These are phyloP conservation scores for Sarcophaga bullata DNA, from an alignment of 1,140 invertebrate species.

Conservation along the genomic window DNA sequence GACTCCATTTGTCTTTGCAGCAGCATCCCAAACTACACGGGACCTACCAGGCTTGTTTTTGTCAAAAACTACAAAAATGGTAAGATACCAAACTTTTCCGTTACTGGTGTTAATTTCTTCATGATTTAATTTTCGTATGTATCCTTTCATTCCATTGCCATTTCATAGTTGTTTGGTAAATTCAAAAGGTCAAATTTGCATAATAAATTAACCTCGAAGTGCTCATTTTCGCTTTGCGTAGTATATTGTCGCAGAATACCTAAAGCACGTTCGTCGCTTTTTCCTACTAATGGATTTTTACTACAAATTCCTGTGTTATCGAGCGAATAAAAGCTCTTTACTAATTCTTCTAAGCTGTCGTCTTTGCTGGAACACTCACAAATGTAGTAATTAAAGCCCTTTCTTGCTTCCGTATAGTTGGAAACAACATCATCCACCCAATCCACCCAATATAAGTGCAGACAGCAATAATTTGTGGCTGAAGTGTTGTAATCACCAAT, in stretches of 20 bases:
- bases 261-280: not conserved
- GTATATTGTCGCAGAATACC: not conserved
- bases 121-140: not conserved
- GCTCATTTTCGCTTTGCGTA: not conserved
- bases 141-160: constrained; percentile 4
- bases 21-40: constrained; percentile 5
- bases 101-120: not conserved
- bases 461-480: no score
- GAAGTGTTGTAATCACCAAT: no score
- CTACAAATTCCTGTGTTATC: no score
- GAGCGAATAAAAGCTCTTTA: constrained; percentile 15
- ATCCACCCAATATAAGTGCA: not conserved
- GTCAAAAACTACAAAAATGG: constrained; percentile 23
- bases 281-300: no score
- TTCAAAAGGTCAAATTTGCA: not conserved
- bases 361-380: not conserved
- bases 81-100: not conserved
- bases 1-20: not conserved
- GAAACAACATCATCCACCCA: not conserved
- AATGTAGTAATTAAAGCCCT: not conserved
- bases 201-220: constrained; percentile 14
- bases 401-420: not conserved
- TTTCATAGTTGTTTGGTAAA: constrained; percentile 1
- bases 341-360: not conserved
- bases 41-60: not conserved